Evolutionary conservation across 2,797 vertebrate genomes (phyloP), one percentile per base, ranked within the genome.

Genomic region (Acanthopagrus latus): DNA sequence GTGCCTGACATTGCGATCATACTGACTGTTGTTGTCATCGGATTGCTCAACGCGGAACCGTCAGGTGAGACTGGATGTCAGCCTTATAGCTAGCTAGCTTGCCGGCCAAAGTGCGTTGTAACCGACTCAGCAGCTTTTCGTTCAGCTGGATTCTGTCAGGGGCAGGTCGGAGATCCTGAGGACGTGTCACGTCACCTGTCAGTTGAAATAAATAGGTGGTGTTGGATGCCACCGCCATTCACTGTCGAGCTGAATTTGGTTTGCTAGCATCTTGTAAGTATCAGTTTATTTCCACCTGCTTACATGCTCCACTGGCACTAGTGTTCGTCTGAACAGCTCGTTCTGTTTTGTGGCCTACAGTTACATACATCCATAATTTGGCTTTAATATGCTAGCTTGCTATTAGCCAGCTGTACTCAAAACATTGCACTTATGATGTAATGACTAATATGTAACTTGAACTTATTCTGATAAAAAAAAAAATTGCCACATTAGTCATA

Each of bases 261-360:
- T 93, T 93, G 93, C 93, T 93, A 92, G 91, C 88, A 83, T 82
- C 69, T 74, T 81, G 95, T 95, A 82, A 94, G 93, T 95, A 86
- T 16, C 58, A 2, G 7, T 17, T 48, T n/a, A 21, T 41, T 70
- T 72, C 7, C 33, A 29, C 13, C 48, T 0, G 21, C 16, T 47
- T 55, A 17, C 3, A 16, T 21, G n/a, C 4, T 21, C 50, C 21
- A 18, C 54, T 60, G 68, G 38, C 16, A 29, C 4, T 16, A 25
- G 8, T 18, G 52, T 51, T 17, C 65, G 67, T 13, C 2, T 29
- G 25, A 27, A 29, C 71, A 56, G 44, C 66, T 67, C 23, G 71
- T 69, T 56, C 18, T 60, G 58, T 80, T 60, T 23, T 54, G 55
- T 85, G 85, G 83, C 86, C 84, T 84, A 41, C 54, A 20, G 50